Conservation (phyloP, 2,888 invertebrate genomes). For the Thecocarcelia acutangulata region DNA sequence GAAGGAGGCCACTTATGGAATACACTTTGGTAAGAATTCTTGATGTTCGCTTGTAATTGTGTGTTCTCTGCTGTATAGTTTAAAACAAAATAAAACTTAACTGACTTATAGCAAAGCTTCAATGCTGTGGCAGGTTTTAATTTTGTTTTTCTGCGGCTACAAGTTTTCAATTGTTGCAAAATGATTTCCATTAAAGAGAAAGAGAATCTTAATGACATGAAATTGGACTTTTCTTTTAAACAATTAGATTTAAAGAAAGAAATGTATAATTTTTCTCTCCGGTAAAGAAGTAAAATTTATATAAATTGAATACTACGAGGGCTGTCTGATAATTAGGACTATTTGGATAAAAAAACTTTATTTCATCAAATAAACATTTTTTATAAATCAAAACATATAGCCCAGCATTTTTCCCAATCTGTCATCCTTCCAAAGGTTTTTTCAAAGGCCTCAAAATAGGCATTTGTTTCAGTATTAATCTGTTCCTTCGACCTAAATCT, state of each 20-base stretch:
- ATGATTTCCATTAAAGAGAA: conserved; percentile 56
- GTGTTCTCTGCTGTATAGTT: conserved; percentile 61
- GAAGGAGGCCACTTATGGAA: neutral
- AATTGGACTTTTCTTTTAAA: conserved; percentile 33
- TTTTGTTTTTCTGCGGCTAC: conserved; percentile 7
- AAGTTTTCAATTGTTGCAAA: conserved; percentile 56
- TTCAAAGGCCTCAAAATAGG: no score
- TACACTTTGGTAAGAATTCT: conserved; percentile 8
- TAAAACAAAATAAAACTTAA: conserved; percentile 58
- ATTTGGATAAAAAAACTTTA: no score
- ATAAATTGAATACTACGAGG: no score
- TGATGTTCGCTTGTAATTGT: conserved; percentile 18
- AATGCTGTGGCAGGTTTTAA: conserved; percentile 26
- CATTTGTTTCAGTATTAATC: no score
- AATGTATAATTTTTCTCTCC: neutral
- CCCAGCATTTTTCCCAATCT: no score
- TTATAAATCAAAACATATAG: no score
- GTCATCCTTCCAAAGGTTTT: no score
- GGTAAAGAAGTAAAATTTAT: neutral
- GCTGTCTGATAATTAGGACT: no score
- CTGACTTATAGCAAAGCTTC: conserved; percentile 22
- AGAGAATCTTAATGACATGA: conserved; percentile 33
- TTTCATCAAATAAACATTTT: no score
- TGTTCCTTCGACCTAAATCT: no score
- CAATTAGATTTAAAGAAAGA: conserved; percentile 3